Percentiles rank a stretch among this genome's conserved stretches.
Evolutionary conservation across 2,113 vertebrate genomes (phyloP).

Genomic region (Prinia subflava): DNA sequence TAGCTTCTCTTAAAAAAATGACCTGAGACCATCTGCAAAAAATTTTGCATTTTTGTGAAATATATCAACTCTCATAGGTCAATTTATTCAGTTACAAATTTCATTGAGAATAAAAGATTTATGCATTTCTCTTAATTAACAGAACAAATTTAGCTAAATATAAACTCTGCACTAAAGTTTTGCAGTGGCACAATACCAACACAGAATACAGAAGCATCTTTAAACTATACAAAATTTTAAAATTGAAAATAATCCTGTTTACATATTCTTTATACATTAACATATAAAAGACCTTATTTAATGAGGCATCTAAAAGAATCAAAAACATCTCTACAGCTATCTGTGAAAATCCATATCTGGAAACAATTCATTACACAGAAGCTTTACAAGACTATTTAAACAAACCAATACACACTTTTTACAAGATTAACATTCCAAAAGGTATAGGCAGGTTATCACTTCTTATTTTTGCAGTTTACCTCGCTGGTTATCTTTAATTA

Average conservation of each 20-base stretch:
- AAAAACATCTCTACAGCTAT: slow-evolving; percentile 75
- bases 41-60: slow-evolving; percentile 59
- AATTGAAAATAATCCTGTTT: slow-evolving; percentile 80
- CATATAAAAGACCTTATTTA: slow-evolving; percentile 82
- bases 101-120: slow-evolving; percentile 80
- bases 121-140: slow-evolving; percentile 78
- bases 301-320: slow-evolving; percentile 78
- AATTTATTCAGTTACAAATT: slow-evolving; percentile 82
- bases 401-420: slow-evolving; percentile 80
- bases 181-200: slow-evolving; percentile 76
- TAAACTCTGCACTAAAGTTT: slow-evolving; percentile 78
- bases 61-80: slow-evolving; percentile 72
- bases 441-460: slow-evolving; percentile 58
- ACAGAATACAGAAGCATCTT: slow-evolving; percentile 78
- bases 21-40: slow-evolving; percentile 28
- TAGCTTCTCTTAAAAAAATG: background rate
- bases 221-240: slow-evolving; percentile 81
- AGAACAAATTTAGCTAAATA: slow-evolving; percentile 79
- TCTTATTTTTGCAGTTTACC: slow-evolving; percentile 52
- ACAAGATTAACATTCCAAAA: slow-evolving; percentile 75
- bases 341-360: slow-evolving; percentile 70
- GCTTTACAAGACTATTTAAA: slow-evolving; percentile 80
- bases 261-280: slow-evolving; percentile 79
- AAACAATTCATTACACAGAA: slow-evolving; percentile 78
- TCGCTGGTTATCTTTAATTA: slow-evolving; percentile 60